These are phyloP conservation scores for Actinernus sp. DNA, from an alignment of 92 coral and sea anemone genomes.

Conservation along the genomic window DNA sequence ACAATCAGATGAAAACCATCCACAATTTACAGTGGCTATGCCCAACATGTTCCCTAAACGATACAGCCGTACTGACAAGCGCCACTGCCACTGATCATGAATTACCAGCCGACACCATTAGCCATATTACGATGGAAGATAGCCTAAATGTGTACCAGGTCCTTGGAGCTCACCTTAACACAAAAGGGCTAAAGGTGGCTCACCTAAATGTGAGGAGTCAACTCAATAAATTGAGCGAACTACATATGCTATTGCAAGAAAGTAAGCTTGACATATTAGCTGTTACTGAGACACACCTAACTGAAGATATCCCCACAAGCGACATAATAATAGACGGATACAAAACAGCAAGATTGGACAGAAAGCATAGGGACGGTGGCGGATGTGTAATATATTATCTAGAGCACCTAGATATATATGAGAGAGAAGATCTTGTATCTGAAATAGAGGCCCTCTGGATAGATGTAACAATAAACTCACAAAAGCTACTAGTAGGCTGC, in stretches of 20 bases:
- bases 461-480: conserved; percentile 42
- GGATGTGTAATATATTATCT: conserved; percentile 48
- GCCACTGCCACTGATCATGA: too few species aligned
- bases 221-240: conserved; percentile 15
- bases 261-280: conserved; percentile 36
- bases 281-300: conserved; percentile 56
- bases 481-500: conserved; percentile 51
- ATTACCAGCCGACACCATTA: too few species aligned
- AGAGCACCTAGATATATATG: conserved; percentile 30
- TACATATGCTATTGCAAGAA: conserved; percentile 27
- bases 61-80: too few species aligned
- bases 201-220: conserved; percentile 35
- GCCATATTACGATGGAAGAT: too few species aligned
- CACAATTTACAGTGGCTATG: too few species aligned
- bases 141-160: too few species aligned
- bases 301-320: conserved; percentile 8
- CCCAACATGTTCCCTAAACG: too few species aligned
- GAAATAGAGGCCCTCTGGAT: conserved; percentile 40
- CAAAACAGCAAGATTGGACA: conserved; percentile 37
- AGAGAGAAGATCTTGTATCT: conserved; percentile 20
- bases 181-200: too few species aligned
- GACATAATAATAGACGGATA: conserved; percentile 23
- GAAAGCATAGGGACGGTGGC: conserved; percentile 58
- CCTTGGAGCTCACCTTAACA: too few species aligned
- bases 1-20: too few species aligned